phyloP scores from a whole-genome alignment of 2,113 vertebrate species.

The Melanerpes formicivorus region DNA sequence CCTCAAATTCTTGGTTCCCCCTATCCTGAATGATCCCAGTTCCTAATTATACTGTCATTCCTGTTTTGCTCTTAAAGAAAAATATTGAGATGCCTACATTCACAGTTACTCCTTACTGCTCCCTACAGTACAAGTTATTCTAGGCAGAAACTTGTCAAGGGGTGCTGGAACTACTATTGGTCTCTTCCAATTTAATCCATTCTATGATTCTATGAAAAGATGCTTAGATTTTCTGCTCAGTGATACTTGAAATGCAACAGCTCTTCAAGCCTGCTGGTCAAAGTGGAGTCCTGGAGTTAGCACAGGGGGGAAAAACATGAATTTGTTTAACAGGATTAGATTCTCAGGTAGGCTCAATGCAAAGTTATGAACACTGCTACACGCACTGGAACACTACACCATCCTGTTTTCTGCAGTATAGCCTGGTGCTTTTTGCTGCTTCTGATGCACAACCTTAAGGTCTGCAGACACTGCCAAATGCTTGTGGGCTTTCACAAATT shows the following conservation, averaged over 20 bases:
- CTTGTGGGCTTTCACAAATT: background rate
- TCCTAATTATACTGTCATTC: background rate
- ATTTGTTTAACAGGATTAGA: background rate
- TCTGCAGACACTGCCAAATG: background rate
- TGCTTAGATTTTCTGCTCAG: background rate
- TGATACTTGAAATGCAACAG: background rate
- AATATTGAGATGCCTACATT: background rate
- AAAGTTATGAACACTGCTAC: background rate
- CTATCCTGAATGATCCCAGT: background rate
- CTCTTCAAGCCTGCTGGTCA: background rate
- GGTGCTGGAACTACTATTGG: too few relatives aligned
- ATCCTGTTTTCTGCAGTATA: background rate
- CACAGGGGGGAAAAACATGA: background rate
- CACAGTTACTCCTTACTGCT: background rate
- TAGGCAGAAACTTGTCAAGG: background rate
- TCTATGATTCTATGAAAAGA: background rate
- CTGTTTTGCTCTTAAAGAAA: background rate
- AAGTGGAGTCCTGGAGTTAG: background rate
- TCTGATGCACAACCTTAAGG: background rate
- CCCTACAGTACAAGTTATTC: background rate
- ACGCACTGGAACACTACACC: background rate
- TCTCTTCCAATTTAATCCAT: too few relatives aligned
- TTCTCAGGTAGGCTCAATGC: background rate
- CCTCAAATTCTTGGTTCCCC: background rate
- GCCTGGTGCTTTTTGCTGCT: background rate